A percentile compares a stretch with the other conserved stretches of the same genome.
Conservation (phyloP, 2,888 invertebrate species). For the Agrochola macilenta region DNA sequence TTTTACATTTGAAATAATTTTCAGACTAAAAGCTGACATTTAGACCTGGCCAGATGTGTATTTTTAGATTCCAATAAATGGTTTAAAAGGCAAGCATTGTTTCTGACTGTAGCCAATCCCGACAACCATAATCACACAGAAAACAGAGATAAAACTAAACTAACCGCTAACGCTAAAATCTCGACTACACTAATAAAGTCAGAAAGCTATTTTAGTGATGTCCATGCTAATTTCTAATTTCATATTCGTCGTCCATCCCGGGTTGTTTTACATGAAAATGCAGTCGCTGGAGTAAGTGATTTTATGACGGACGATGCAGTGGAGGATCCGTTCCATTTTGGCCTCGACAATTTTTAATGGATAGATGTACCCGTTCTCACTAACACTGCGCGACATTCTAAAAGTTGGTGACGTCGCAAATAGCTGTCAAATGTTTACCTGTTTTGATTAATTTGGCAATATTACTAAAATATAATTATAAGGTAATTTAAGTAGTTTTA, state of each 20-base stretch:
- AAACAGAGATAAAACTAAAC: neutral
- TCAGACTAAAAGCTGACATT: neutral
- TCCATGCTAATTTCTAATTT: slow-evolving; percentile 28
- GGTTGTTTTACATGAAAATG: slow-evolving; percentile 35
- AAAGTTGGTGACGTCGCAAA: too few species aligned
- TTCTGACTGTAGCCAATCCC: neutral
- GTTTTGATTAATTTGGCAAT: too few species aligned
- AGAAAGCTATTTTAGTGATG: slow-evolving; percentile 22
- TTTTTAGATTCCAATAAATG: slow-evolving; percentile 16
- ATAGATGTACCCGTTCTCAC: too few species aligned
- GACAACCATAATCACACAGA: slow-evolving; percentile 1
- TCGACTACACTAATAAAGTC: slow-evolving; percentile 4
- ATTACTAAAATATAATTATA: too few species aligned
- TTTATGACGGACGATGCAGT: neutral
- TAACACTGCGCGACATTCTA: too few species aligned
- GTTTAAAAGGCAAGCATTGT: neutral
- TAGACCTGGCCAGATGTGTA: neutral
- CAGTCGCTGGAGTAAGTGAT: neutral
- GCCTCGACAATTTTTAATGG: neutral
- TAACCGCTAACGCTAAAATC: neutral
- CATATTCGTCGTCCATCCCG: slow-evolving; percentile 18
- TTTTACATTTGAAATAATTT: slow-evolving; percentile 21
- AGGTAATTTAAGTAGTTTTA: too few species aligned
- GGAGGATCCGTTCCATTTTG: neutral
- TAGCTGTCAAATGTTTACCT: too few species aligned